Conservation (phyloP, 2,888 invertebrate genomes). For the Drosophila dives region DNA sequence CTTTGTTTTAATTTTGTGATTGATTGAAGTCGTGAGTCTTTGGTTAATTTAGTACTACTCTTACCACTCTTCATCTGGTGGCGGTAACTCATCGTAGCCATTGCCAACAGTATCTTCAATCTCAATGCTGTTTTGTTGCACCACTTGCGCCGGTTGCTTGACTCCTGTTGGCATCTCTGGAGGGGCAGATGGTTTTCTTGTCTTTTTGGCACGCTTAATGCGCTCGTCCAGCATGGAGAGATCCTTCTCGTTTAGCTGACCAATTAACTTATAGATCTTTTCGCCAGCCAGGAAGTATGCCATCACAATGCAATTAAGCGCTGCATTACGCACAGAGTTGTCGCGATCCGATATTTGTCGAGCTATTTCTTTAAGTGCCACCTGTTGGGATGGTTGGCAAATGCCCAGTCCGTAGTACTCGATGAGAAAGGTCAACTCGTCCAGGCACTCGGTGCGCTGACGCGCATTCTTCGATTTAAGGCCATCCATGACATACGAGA, state of each 20-base stretch:
- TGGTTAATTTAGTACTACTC: slow-evolving; percentile 26
- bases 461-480: slow-evolving; percentile 98
- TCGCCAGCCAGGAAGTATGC: slow-evolving; percentile 97
- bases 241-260: slow-evolving; percentile 97
- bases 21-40: background rate
- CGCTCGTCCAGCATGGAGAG: slow-evolving; percentile 97
- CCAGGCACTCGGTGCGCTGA: slow-evolving; percentile 97
- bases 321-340: slow-evolving; percentile 97
- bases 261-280: slow-evolving; percentile 94
- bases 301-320: slow-evolving; percentile 96
- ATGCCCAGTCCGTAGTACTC: slow-evolving; percentile 93
- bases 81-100: slow-evolving; percentile 82
- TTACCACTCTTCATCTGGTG: slow-evolving; percentile 81
- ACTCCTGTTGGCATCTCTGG: slow-evolving; percentile 83
- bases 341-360: slow-evolving; percentile 98
- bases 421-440: slow-evolving; percentile 94
- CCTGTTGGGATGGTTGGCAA: slow-evolving; percentile 92
- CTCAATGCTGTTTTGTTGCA: slow-evolving; percentile 84
- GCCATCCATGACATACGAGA: slow-evolving; percentile 96
- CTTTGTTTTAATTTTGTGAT: slow-evolving; percentile 2
- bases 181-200: slow-evolving; percentile 85
- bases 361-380: slow-evolving; percentile 93
- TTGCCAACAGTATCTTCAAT: slow-evolving; percentile 84
- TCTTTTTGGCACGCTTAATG: slow-evolving; percentile 94
- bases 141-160: slow-evolving; percentile 51